A percentile compares a stretch with the other conserved stretches of the same genome.
Conservation (phyloP, 2,797 vertebrate species). For the Pristis pectinata region DNA sequence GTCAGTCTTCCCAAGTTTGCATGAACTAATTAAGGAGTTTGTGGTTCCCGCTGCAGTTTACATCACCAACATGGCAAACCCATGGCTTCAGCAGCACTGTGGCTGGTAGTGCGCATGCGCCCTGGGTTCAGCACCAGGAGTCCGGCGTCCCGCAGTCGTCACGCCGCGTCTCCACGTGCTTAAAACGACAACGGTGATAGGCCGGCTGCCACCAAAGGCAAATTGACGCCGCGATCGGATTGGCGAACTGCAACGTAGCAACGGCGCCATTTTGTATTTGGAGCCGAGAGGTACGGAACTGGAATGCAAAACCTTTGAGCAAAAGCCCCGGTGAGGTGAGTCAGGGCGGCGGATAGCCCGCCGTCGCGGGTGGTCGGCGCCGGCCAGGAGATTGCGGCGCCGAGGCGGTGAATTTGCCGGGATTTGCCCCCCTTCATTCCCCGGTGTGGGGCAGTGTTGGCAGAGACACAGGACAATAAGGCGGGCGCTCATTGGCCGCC, state of each 20-base stretch:
- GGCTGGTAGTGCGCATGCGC: not conserved
- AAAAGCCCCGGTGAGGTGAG: not conserved
- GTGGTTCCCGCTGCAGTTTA: not conserved
- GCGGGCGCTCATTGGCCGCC: slow-evolving; percentile 68
- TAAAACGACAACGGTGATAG: slow-evolving; percentile 61
- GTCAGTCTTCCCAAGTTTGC: not conserved
- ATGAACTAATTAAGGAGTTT: not conserved
- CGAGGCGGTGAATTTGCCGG: not conserved
- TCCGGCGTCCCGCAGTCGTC: not conserved
- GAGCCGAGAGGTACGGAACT: not conserved
- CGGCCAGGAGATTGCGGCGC: not conserved
- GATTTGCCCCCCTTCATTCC: not conserved
- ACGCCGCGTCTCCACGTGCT: slow-evolving; percentile 51
- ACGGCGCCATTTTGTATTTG: slow-evolving; percentile 41
- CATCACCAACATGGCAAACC: not conserved
- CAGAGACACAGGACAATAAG: slow-evolving; percentile 56
- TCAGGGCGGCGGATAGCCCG: too few species aligned
- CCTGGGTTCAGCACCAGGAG: not conserved
- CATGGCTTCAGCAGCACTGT: not conserved
- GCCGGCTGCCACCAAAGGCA: slow-evolving; percentile 21
- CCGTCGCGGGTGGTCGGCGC: too few species aligned
- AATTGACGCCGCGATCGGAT: slow-evolving; percentile 54
- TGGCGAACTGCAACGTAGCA: slow-evolving; percentile 59
- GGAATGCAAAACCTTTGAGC: not conserved
- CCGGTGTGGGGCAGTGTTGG: slow-evolving; percentile 38